phyloP scores from a whole-genome alignment of 2,888 invertebrate genomes.

The Aradus depressus region DNA sequence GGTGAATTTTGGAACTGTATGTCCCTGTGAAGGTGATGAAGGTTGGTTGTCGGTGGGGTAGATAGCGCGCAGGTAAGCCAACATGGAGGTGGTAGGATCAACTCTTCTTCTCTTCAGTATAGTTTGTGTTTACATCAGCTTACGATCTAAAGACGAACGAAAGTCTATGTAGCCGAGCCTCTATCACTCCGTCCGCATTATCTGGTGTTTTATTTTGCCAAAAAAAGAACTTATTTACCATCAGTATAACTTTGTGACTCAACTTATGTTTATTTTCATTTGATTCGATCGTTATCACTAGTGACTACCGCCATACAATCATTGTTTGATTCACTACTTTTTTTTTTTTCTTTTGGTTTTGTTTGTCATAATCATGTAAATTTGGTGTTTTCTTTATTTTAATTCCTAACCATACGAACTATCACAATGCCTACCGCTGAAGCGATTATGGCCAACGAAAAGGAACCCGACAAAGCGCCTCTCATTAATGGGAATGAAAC shows the following conservation, averaged over 20 bases:
- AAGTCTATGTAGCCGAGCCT: no score
- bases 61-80: background rate
- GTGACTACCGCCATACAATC: no score
- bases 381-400: background rate
- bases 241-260: no score
- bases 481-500: slow-evolving; percentile 50
- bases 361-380: background rate
- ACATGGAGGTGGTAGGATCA: background rate
- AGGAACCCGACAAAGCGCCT: slow-evolving; percentile 41
- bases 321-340: background rate
- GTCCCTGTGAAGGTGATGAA: background rate
- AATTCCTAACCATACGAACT: background rate
- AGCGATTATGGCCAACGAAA: slow-evolving; percentile 28
- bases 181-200: background rate
- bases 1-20: no score
- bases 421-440: slow-evolving; percentile 30
- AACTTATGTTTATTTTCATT: no score
- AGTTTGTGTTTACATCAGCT: slow-evolving; percentile 12
- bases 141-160: no score
- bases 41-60: background rate
- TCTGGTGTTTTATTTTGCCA: background rate
- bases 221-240: no score
- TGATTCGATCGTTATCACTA: no score
- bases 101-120: slow-evolving; percentile 8
- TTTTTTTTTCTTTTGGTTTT: background rate